Evolutionary conservation across 1,140 invertebrate genomes (phyloP).

Genomic region (Tribolium madens): DNA sequence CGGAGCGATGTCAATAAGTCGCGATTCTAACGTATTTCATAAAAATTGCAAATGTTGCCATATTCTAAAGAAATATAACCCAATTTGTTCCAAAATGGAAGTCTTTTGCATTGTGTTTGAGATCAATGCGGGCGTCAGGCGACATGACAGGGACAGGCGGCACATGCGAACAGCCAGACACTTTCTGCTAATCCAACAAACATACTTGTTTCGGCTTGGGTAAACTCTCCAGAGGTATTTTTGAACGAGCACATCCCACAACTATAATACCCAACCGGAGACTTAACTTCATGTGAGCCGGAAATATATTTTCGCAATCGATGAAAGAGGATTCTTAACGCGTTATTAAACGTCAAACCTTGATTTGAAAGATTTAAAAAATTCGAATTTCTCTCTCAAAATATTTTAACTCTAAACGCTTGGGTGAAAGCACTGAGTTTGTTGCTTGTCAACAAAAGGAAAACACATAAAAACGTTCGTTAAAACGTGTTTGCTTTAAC

Average conservation of each 20-base stretch:
- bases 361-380: not conserved
- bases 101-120: constrained; percentile 1
- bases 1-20: not conserved
- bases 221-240: constrained; percentile 14
- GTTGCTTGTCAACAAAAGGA: too few species aligned
- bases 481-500: too few species aligned
- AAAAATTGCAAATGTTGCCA: not conserved
- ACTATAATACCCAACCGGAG: not conserved
- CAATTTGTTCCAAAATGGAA: constrained; percentile 19
- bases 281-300: not conserved
- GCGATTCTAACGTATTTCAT: not conserved
- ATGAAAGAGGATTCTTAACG: not conserved
- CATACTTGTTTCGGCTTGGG: constrained; percentile 2
- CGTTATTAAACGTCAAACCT: not conserved
- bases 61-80: constrained; percentile 2
- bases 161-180: constrained; percentile 22
- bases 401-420: too few species aligned
- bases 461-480: too few species aligned
- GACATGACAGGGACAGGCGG: constrained; percentile 24
- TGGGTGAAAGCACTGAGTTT: too few species aligned
- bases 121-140: constrained; percentile 21
- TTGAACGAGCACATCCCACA: constrained; percentile 1
- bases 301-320: not conserved
- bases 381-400: too few species aligned
- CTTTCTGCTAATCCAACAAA: constrained; percentile 23